Conservation (phyloP, 2,113 vertebrate genomes). For the Etia nguti region DNA sequence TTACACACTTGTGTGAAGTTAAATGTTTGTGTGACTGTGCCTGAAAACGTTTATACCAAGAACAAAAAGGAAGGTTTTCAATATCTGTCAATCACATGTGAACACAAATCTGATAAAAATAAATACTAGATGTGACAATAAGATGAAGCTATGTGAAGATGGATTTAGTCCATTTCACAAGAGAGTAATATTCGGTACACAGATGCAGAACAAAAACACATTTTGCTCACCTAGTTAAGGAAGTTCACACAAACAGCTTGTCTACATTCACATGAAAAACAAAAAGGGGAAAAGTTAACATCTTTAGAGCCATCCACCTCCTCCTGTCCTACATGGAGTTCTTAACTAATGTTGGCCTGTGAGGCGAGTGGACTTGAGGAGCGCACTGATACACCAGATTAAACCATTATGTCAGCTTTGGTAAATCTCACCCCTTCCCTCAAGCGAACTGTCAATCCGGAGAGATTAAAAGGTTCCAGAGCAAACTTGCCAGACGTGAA, state of each 20-base stretch:
- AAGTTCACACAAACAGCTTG: not conserved
- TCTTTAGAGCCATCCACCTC: not conserved
- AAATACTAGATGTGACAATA: not conserved
- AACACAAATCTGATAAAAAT: not conserved
- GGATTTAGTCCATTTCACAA: not conserved
- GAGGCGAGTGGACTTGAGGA: not conserved
- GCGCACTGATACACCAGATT: conserved; percentile 3
- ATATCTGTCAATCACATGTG: rapidly evolving
- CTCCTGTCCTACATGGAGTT: not conserved
- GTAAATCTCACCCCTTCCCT: conserved; percentile 45
- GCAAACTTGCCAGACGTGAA: conserved; percentile 28
- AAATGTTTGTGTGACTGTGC: not conserved
- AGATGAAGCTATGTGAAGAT: not conserved
- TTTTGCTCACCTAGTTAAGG: not conserved
- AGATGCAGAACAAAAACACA: not conserved
- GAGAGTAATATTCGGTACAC: not conserved
- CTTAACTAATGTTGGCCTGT: not conserved
- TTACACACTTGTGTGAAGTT: not conserved
- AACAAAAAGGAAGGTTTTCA: not conserved
- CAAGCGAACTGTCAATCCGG: conserved; percentile 50
- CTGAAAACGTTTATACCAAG: not conserved
- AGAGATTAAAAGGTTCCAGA: conserved; percentile 49
- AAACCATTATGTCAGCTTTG: conserved; percentile 35
- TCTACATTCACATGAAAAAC: not conserved
- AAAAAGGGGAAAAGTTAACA: not conserved